Evolutionary conservation across 2,888 invertebrate species (phyloP).

Genomic region (Lissocephala sabroskyi): DNA sequence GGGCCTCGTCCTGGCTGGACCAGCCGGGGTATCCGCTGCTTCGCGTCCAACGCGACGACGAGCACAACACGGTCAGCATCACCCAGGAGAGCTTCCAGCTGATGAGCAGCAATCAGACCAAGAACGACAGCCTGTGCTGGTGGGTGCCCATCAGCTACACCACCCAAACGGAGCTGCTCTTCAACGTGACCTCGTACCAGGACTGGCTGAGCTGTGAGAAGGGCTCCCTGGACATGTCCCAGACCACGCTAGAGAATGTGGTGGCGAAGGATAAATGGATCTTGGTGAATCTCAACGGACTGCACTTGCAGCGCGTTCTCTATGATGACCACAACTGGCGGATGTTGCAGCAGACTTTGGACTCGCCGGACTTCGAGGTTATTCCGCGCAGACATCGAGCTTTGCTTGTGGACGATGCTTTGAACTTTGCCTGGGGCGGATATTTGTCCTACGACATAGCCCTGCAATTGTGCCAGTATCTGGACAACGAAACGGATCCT

Average conservation of each 20-base stretch:
- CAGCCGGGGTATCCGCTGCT: slow-evolving; percentile 88
- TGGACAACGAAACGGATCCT: slow-evolving; percentile 83
- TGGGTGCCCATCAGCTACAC: slow-evolving; percentile 78
- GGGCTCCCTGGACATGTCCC: slow-evolving; percentile 22
- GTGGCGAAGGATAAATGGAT: slow-evolving; percentile 76
- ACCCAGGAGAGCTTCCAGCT: slow-evolving; percentile 74
- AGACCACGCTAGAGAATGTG: slow-evolving; percentile 54
- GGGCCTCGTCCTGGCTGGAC: slow-evolving; percentile 89
- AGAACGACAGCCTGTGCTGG: slow-evolving; percentile 72
- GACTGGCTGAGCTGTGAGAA: slow-evolving; percentile 73
- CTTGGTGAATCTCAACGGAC: slow-evolving; percentile 81
- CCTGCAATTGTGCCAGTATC: slow-evolving; percentile 83
- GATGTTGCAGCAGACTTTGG: slow-evolving; percentile 75
- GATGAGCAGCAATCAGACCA: slow-evolving; percentile 31
- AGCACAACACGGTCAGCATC: slow-evolving; percentile 74
- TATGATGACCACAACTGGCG: slow-evolving; percentile 84
- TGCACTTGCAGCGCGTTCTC: slow-evolving; percentile 81
- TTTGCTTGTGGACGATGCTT: slow-evolving; percentile 88
- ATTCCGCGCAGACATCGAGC: slow-evolving; percentile 86
- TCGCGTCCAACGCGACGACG: slow-evolving; percentile 76
- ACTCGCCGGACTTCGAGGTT: slow-evolving; percentile 75
- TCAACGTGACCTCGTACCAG: slow-evolving; percentile 73
- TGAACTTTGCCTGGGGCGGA: slow-evolving; percentile 84
- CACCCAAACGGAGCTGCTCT: slow-evolving; percentile 70
- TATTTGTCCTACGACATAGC: slow-evolving; percentile 82